These are phyloP conservation scores for Otolemur garnettii DNA, from an alignment of 2,113 vertebrate species.

Conservation along the genomic window DNA sequence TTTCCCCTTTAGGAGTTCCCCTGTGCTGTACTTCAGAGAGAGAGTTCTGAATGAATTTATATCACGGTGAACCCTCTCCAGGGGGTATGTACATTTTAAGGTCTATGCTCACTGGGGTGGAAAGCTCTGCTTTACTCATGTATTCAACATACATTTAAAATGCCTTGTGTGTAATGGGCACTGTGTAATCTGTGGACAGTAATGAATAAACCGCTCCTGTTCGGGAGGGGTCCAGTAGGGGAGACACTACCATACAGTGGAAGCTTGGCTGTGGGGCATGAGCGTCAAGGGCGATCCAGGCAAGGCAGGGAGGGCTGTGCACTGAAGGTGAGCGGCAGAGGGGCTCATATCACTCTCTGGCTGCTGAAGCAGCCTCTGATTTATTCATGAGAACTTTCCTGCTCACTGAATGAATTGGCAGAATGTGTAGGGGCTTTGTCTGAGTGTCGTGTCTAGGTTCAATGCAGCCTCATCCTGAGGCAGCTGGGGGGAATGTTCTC, in stretches of 20 bases:
- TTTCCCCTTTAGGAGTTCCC: not conserved
- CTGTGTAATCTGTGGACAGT: no score
- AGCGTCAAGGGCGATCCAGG: not conserved
- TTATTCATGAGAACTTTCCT: not conserved
- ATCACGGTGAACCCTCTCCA: not conserved
- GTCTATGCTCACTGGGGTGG: not conserved
- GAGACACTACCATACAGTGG: not conserved
- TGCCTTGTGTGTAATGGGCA: not conserved
- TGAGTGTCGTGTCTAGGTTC: not conserved
- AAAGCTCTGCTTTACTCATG: not conserved
- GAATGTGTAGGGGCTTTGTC: not conserved
- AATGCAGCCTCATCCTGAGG: not conserved
- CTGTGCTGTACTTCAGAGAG: not conserved
- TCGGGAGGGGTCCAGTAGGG: not conserved
- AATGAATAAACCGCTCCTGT: not conserved
- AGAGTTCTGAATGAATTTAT: not conserved
- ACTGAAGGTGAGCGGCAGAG: not conserved
- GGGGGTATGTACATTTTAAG: not conserved
- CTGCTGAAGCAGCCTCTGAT: not conserved
- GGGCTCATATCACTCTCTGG: not conserved
- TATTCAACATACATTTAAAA: not conserved
- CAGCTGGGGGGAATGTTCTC: not conserved
- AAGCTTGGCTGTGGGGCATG: not conserved
- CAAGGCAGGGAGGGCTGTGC: not conserved
- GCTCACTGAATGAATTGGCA: not conserved